Evolutionary conservation across 2,797 vertebrate genomes (phyloP), one percentile per base, ranked within the genome.

Genomic region (Buceros bicornis): DNA sequence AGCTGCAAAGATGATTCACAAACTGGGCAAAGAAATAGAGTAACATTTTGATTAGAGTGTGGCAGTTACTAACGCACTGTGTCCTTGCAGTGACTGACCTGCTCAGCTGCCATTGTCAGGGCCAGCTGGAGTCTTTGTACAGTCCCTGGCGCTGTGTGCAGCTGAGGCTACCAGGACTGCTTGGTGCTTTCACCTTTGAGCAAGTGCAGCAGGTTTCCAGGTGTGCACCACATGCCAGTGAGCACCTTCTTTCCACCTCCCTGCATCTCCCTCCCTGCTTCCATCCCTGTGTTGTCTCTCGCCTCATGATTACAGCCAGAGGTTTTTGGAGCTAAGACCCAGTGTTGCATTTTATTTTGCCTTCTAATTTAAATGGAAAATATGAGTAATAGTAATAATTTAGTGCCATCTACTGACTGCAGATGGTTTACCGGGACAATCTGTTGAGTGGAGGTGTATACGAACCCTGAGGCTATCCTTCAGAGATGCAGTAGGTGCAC

Each of bases 351-450:
- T 24, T 73, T 56, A 18, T 12, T 50, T 50, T 22, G 18, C 29
- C 5, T 51, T 71, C 71, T 25, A 31, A 8, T 12, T 19, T 11
- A 60, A 11, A 12, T 64, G 76, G 17, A 74, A 89, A 60, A 54
- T 13, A 31, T 1, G 4, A 56, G 5, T 8, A 79, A 37, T 1
- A 57, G 45, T 20, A 48, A 16, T 60, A 17, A 84, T 33, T 65
- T 53, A 81, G 71, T 87, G 94, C 89, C 95, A 92, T 51, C 95
- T 95, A 72, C 72, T 4, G 91, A 50, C 82, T 24, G 84, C 61
- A 78, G 19, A 5, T 16, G 42, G 64, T 50, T 64, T 77, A 81
- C 18, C 40, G 21, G 21, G 8, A 19, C 0, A 1, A 6, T 13
- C 54, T 53, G 24, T 76, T 33, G 45, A 35, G 13, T 6, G 57